Evolutionary conservation across 2,797 vertebrate species (phyloP).

Genomic region (Periophthalmus magnuspinnatus): DNA sequence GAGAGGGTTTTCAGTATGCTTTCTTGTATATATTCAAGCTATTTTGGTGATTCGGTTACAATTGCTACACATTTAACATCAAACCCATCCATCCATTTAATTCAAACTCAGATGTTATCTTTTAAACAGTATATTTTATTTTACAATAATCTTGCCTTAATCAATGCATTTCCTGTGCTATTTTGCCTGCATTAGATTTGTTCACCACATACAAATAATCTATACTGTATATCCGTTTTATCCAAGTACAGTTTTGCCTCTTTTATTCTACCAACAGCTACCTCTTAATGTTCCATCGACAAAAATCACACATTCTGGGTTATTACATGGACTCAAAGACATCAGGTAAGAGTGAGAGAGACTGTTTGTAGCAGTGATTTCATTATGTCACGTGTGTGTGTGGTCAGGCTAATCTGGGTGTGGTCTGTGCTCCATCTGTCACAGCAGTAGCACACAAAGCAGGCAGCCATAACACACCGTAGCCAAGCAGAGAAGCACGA

Average conservation of each 20-base stretch:
- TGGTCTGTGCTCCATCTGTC: slow-evolving; percentile 74
- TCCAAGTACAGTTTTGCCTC: no score
- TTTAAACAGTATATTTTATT: neutral
- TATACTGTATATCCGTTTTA: no score
- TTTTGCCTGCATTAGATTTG: neutral
- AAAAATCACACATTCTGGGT: neutral
- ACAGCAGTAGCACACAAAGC: slow-evolving; percentile 59
- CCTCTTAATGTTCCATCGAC: no score
- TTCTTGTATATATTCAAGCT: neutral
- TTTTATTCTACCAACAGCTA: no score
- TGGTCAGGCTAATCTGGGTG: slow-evolving; percentile 72
- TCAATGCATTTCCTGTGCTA: neutral
- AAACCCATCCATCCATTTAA: no score
- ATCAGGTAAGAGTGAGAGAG: slow-evolving; percentile 29
- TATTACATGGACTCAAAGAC: slow-evolving; percentile 3
- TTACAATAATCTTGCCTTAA: neutral
- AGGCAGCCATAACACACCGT: slow-evolving; percentile 53
- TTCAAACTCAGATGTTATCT: neutral
- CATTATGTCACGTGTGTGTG: slow-evolving; percentile 31
- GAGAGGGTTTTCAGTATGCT: slow-evolving; percentile 69
- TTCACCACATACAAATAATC: neutral
- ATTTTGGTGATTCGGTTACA: neutral
- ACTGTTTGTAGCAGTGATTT: slow-evolving; percentile 60
- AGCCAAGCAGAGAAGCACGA: slow-evolving; percentile 20
- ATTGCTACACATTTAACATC: neutral